A percentile compares a stretch with the other conserved stretches of the same genome.
These are phyloP conservation scores for Olivierus martensii DNA, from an alignment of 1,140 invertebrate species.

Conservation along the genomic window DNA sequence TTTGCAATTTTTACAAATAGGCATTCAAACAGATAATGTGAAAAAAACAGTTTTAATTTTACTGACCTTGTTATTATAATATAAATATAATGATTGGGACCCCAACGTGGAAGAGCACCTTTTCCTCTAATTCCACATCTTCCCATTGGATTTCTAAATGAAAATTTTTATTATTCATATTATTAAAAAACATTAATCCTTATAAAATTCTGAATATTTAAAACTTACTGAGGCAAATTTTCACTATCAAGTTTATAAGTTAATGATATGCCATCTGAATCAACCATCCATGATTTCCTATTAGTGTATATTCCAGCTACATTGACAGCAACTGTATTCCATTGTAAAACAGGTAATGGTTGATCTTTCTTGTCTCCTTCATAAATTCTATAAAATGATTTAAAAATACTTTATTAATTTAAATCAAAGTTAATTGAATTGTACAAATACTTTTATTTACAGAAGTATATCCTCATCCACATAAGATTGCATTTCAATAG, in stretches of 20 bases:
- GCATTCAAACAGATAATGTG: too few species aligned
- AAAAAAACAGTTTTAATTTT: too few species aligned
- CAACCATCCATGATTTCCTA: conserved; percentile 21
- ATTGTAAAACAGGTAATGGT: conserved; percentile 19
- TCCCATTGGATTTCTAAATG: conserved; percentile 29
- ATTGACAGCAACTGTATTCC: conserved; percentile 23
- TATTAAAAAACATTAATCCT: neutral
- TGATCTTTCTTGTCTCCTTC: conserved; percentile 1
- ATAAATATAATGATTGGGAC: conserved; percentile 34
- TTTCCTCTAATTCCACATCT: conserved; percentile 33
- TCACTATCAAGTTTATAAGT: conserved; percentile 22
- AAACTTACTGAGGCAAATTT: conserved; percentile 20
- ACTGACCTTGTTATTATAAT: conserved; percentile 28
- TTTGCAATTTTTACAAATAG: too few species aligned
- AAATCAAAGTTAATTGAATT: too few species aligned
- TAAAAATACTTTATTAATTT: too few species aligned
- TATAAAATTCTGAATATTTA: neutral
- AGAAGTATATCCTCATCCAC: conserved; percentile 32
- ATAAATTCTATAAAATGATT: neutral
- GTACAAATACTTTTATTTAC: conserved; percentile 16
- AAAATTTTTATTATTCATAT: neutral
- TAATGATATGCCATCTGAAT: conserved; percentile 8
- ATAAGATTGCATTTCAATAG: conserved; percentile 22
- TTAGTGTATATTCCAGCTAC: conserved; percentile 23
- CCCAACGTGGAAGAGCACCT: conserved; percentile 31